Evolutionary conservation across 2,797 vertebrate genomes (phyloP).

Genomic region (Hoplostethus mediterraneus): DNA sequence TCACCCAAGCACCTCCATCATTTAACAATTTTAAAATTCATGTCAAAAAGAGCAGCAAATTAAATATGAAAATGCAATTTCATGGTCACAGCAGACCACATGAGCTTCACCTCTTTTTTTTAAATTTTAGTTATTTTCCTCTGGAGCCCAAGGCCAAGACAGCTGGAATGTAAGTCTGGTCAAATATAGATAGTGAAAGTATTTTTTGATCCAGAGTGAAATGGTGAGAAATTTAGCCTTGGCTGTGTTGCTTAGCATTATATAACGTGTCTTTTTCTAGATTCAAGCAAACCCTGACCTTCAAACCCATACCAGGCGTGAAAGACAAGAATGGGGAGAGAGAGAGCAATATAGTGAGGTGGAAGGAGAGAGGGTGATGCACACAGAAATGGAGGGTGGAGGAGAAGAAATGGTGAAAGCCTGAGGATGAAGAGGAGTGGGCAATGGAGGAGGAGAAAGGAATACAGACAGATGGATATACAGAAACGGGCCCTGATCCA

Average conservation of each 20-base stretch:
- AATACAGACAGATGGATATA: conserved; percentile 1
- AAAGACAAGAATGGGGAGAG: conserved; percentile 32
- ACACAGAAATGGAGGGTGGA: conserved; percentile 10
- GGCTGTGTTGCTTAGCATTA: background rate
- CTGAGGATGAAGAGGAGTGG: conserved; percentile 30
- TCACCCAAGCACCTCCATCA: background rate
- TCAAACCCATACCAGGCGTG: conserved; percentile 1
- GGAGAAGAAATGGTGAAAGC: conserved; percentile 20
- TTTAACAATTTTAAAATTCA: conserved; percentile 26
- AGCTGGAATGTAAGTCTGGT: conserved; percentile 78
- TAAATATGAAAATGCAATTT: conserved; percentile 8
- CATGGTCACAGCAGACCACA: conserved; percentile 2
- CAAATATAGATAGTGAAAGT: background rate
- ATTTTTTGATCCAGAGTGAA: background rate
- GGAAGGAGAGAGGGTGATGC: conserved; percentile 5
- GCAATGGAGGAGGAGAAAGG: conserved; percentile 26
- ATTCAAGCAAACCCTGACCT: conserved; percentile 48
- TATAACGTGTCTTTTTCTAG: conserved; percentile 54
- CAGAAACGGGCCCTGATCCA: conserved; percentile 36
- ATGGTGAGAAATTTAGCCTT: background rate
- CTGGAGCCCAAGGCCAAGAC: conserved; percentile 76
- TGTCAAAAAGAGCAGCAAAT: conserved; percentile 5
- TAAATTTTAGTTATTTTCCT: conserved; percentile 71
- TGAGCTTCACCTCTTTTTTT: conserved; percentile 35
- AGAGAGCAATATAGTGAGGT: background rate